A percentile compares a stretch with the other conserved stretches of the same genome.
phyloP scores from a whole-genome alignment of 2,888 invertebrate genomes.

The Cremastinae sp. region DNA sequence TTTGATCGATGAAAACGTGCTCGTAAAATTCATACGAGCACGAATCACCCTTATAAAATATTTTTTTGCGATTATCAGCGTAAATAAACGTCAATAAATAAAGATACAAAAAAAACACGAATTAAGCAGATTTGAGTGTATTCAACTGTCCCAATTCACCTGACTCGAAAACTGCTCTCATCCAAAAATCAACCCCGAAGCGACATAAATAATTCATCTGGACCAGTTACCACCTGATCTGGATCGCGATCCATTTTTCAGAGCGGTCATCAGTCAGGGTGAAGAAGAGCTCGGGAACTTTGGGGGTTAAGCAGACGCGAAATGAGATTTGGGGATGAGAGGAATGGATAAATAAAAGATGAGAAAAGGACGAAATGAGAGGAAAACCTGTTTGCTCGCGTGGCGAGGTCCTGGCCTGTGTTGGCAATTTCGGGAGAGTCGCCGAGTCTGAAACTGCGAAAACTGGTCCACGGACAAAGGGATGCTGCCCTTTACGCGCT shows the following conservation, averaged over 20 bases:
- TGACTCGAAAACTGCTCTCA: not conserved
- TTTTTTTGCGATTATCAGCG: too few species aligned
- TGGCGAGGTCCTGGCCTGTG: slow-evolving; percentile 72
- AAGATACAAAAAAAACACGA: too few species aligned
- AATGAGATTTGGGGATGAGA: slow-evolving; percentile 50
- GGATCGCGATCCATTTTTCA: slow-evolving; percentile 72
- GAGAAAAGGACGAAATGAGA: slow-evolving; percentile 7
- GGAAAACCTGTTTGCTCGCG: slow-evolving; percentile 77
- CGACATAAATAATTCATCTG: too few species aligned
- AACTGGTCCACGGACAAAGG: slow-evolving; percentile 76
- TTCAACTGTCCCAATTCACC: too few species aligned
- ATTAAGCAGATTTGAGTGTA: too few species aligned
- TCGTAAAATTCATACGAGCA: too few species aligned
- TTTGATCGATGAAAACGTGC: not conserved
- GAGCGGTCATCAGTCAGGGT: slow-evolving; percentile 57
- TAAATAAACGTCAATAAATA: too few species aligned
- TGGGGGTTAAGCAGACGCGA: slow-evolving; percentile 54
- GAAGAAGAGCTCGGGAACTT: slow-evolving; percentile 39
- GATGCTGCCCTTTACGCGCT: slow-evolving; percentile 71
- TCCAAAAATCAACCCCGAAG: slow-evolving; percentile 37
- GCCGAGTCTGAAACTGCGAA: slow-evolving; percentile 13
- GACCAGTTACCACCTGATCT: slow-evolving; percentile 73
- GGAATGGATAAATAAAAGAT: slow-evolving; percentile 14
- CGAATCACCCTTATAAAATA: too few species aligned
- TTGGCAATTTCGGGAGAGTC: slow-evolving; percentile 45